Evolutionary conservation across 2,797 vertebrate species (phyloP).

Genomic region (Glyptemys insculpta): DNA sequence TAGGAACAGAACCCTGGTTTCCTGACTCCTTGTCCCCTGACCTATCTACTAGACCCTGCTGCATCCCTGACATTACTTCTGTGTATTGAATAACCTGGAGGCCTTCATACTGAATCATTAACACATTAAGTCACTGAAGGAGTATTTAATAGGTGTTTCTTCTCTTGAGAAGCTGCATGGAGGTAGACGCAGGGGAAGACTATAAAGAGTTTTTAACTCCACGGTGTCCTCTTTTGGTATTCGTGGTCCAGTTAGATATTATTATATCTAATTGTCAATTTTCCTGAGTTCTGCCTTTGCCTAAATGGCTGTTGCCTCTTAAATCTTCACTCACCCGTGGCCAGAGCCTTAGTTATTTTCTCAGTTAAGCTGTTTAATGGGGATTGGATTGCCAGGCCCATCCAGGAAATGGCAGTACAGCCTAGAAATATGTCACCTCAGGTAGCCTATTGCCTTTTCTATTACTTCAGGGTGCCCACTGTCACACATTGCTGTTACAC

Average conservation of each 20-base stretch:
- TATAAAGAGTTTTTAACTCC: neutral
- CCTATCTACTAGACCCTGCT: neutral
- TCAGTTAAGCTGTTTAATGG: neutral
- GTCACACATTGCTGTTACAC: neutral
- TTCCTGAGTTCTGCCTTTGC: neutral
- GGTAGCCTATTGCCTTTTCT: neutral
- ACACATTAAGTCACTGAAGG: neutral
- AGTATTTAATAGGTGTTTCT: neutral
- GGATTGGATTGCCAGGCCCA: neutral
- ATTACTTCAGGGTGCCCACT: rapidly evolving
- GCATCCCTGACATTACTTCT: neutral
- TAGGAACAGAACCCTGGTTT: neutral
- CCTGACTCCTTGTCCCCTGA: neutral
- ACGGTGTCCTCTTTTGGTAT: neutral
- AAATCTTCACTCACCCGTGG: neutral
- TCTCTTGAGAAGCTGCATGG: neutral
- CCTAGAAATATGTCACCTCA: neutral
- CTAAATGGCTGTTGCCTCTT: neutral
- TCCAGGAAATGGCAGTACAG: rapidly evolving
- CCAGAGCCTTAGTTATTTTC: neutral
- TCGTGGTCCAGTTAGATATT: neutral
- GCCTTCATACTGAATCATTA: neutral
- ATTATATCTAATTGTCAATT: neutral
- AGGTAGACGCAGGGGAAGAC: neutral
- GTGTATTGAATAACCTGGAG: neutral